Evolutionary conservation across 2,113 vertebrate genomes (phyloP), one percentile per base, ranked within the genome.

Genomic region (Psilopogon haemacephalus): DNA sequence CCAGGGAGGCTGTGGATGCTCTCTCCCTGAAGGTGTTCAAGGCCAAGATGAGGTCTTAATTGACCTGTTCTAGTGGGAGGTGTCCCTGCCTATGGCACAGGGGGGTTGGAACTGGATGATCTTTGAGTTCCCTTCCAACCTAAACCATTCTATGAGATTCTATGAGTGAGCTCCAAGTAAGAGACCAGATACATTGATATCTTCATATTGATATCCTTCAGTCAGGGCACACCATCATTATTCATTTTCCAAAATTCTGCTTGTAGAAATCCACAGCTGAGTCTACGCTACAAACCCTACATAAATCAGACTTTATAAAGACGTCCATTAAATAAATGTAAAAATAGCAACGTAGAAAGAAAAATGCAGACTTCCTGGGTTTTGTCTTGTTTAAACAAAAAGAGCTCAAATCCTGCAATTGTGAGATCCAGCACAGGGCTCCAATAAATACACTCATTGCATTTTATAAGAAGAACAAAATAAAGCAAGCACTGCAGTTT

Each of bases 381-480:
- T 93, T 93, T 95, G 78, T 84, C 11, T 15, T 85, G 62, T 84
- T 95, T 65, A 87, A 94, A 89, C 63, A 90, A 90, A 90, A 70
- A 58, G 21, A 40, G 37, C 42, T 86, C 70, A 88, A 94, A 93
- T 94, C 88, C 84, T 92, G 62, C 70, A 73, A 89, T 75, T 95
- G 80, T 86, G 81, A 75, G 38, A 68, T 74, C 38, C 38, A 71
- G 54, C 46, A 40, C 6, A 8, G 37, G 54, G 17, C 56, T 86
- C 88, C 91, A 32, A 44, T 84, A 93, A 93, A 82, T 23, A 48
- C 19, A 63, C 52, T 72, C 59, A 37, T 60, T 2, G 0, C 30
- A 44, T 46, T 83, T 73, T 59, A 52, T 81, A 86, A n/a, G 44
- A 59, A 55, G 33, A 12, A n/a, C 9, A 4, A 7, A 30, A 52